Evolutionary conservation across 2,797 vertebrate species (phyloP).

Genomic region (Selene dorsalis): DNA sequence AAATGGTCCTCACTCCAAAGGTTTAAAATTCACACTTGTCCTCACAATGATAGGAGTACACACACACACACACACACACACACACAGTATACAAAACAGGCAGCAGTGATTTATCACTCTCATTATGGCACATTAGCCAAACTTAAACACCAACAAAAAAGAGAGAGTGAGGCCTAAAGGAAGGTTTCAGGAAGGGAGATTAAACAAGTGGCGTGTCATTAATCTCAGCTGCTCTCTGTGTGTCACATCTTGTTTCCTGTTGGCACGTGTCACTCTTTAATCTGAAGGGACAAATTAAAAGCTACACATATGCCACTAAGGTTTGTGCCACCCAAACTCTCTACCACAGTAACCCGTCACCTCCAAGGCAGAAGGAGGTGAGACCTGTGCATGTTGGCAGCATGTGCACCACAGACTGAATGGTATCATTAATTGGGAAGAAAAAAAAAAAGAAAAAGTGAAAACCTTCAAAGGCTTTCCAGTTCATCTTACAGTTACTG

Average conservation of each 20-base stretch:
- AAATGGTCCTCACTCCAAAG: too few species aligned
- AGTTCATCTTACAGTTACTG: not conserved
- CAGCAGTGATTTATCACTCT: slow-evolving; percentile 63
- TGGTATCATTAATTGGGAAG: not conserved
- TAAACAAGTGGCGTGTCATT: slow-evolving; percentile 52
- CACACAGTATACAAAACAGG: slow-evolving; percentile 34
- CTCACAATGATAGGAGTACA: too few species aligned
- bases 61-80: slow-evolving; percentile 23
- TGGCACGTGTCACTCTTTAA: slow-evolving; percentile 69
- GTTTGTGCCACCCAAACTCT: slow-evolving; percentile 66
- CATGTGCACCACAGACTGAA: slow-evolving; percentile 49
- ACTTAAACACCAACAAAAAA: slow-evolving; percentile 49
- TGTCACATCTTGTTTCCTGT: slow-evolving; percentile 62
- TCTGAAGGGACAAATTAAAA: slow-evolving; percentile 75
- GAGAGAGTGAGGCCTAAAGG: slow-evolving; percentile 35
- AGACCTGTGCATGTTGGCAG: slow-evolving; percentile 13
- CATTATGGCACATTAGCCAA: slow-evolving; percentile 62
- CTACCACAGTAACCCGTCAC: slow-evolving; percentile 50
- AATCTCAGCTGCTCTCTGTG: slow-evolving; percentile 46
- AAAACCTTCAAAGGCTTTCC: not conserved
- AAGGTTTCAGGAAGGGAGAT: slow-evolving; percentile 49
- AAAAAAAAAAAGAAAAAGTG: not conserved
- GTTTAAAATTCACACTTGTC: too few species aligned
- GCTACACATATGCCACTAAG: slow-evolving; percentile 49
- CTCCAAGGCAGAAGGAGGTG: slow-evolving; percentile 35